A percentile compares a stretch with the other conserved stretches of the same genome.
phyloP scores from a whole-genome alignment of 1,140 invertebrate species.

The Platyscapa corneri region DNA sequence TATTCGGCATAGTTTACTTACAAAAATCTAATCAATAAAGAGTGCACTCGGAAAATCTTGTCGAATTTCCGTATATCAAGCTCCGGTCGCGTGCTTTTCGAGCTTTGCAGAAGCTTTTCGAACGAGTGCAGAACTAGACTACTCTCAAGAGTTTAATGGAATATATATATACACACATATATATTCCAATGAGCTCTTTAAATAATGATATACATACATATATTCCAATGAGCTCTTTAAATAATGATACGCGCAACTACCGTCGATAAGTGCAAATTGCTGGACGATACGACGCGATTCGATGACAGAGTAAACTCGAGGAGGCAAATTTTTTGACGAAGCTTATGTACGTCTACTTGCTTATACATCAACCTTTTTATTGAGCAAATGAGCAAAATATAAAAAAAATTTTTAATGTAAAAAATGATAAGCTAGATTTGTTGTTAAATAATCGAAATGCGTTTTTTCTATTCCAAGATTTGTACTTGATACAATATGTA shows the following conservation, averaged over 20 bases:
- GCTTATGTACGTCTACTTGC: neutral
- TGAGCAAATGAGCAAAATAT: neutral
- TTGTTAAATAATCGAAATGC: slow-evolving; percentile 28
- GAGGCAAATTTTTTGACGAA: neutral
- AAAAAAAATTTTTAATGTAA: neutral
- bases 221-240: too few relatives aligned
- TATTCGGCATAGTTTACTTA: neutral
- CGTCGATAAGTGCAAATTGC: slow-evolving; percentile 34
- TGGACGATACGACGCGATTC: neutral
- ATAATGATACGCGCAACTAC: slow-evolving; percentile 15
- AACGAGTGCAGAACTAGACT: neutral
- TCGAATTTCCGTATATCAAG: neutral
- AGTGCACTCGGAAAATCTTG: neutral
- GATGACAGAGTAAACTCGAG: too few relatives aligned
- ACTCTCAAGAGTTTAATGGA: neutral
- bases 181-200: too few relatives aligned
- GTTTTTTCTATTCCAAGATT: slow-evolving; percentile 14
- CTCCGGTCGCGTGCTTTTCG: too few relatives aligned
- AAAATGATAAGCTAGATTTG: neutral
- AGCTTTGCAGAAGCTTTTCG: neutral
- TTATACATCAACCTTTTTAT: neutral
- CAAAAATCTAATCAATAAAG: neutral
- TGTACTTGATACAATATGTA: slow-evolving; percentile 6
- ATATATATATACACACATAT: slow-evolving; percentile 20
- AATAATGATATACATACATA: too few relatives aligned